These are phyloP conservation scores for Campylomormyrus numenius DNA, from an alignment of 2,113 vertebrate genomes.

Conservation along the genomic window DNA sequence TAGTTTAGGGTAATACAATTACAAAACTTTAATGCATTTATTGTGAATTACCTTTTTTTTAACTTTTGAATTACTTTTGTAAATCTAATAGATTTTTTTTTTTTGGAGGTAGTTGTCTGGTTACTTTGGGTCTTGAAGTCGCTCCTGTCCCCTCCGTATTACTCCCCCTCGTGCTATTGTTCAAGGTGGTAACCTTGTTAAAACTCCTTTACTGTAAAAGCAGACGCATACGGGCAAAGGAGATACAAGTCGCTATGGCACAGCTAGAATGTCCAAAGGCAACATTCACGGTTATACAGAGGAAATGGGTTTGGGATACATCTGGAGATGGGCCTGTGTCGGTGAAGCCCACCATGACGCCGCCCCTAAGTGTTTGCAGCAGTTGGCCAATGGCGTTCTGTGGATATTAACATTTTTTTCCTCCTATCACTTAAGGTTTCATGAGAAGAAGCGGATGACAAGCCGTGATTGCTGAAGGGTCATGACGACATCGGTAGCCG, in stretches of 20 bases:
- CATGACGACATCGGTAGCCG: constrained; percentile 87
- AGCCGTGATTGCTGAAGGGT: constrained; percentile 54
- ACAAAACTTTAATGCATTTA: background rate
- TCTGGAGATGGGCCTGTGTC: background rate
- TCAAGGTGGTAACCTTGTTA: background rate
- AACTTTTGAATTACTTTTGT: no score
- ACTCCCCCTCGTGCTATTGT: background rate
- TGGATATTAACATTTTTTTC: background rate
- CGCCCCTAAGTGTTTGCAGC: background rate
- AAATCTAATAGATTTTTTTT: background rate
- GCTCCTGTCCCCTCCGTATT: background rate
- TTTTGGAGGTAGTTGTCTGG: background rate
- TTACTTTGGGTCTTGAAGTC: background rate
- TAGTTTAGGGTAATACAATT: background rate
- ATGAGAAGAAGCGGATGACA: constrained; percentile 57
- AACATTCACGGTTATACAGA: background rate
- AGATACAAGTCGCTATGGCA: background rate
- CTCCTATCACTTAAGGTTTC: constrained; percentile 44
- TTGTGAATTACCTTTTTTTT: background rate
- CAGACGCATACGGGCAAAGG: background rate
- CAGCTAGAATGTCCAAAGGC: background rate
- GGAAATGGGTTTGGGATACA: background rate
- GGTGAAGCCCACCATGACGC: background rate
- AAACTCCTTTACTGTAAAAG: background rate
- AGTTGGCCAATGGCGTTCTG: background rate